phyloP scores from a whole-genome alignment of 2,888 invertebrate genomes.

The Mylabris sibirica region DNA sequence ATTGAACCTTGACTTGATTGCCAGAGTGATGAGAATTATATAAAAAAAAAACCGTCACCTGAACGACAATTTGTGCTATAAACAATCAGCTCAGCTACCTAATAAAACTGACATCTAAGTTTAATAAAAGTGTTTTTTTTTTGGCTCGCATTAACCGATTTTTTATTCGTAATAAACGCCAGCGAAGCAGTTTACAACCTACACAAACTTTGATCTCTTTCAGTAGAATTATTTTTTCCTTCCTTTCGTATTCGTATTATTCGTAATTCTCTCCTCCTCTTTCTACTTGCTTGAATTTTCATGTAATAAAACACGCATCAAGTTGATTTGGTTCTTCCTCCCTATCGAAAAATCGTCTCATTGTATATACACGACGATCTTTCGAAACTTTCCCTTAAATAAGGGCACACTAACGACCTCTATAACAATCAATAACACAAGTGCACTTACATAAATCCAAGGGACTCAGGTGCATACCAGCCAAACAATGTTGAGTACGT shows the following conservation, averaged over 20 bases:
- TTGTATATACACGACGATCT: neutral
- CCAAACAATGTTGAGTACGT: slow-evolving; percentile 40
- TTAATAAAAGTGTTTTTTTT: neutral
- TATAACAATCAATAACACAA: slow-evolving; percentile 52
- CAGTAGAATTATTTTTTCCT: neutral
- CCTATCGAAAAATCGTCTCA: neutral
- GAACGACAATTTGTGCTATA: too few species aligned
- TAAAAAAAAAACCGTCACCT: neutral
- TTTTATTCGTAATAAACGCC: slow-evolving; percentile 32
- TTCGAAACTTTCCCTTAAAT: slow-evolving; percentile 36
- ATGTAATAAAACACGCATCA: slow-evolving; percentile 7
- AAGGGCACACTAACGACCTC: slow-evolving; percentile 53
- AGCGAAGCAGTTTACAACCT: slow-evolving; percentile 24
- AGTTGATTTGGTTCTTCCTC: slow-evolving; percentile 2
- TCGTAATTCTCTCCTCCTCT: neutral
- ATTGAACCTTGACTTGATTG: neutral
- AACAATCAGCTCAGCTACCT: too few species aligned
- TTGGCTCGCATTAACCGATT: slow-evolving; percentile 17
- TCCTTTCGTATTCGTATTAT: neutral
- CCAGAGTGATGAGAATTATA: neutral
- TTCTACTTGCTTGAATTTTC: neutral
- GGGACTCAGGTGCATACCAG: slow-evolving; percentile 52
- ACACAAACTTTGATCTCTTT: slow-evolving; percentile 32
- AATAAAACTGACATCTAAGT: neutral
- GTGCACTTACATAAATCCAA: slow-evolving; percentile 53